Percentiles rank a stretch among this genome's conserved stretches.
Conservation (phyloP, 2,113 vertebrate genomes). For the Pelodiscus sinensis region DNA sequence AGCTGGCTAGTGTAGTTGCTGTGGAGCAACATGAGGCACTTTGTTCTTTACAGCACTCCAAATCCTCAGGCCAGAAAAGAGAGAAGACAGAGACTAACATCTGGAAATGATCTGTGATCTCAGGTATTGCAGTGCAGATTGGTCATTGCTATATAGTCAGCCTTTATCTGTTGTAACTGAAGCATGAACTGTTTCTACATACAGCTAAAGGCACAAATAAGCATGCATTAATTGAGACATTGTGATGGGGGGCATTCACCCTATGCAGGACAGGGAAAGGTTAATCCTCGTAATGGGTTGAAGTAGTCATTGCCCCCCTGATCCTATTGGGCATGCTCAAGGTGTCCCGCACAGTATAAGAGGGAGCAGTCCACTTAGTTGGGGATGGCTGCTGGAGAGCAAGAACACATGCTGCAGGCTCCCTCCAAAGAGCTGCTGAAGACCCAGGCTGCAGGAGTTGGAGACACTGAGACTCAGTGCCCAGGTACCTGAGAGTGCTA, state of each 20-base stretch:
- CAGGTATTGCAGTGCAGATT: background rate
- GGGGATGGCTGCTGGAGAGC: too few species aligned
- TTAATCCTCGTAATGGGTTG: too few species aligned
- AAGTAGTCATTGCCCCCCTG: too few species aligned
- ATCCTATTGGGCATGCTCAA: too few species aligned
- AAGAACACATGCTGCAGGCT: too few species aligned
- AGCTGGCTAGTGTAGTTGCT: background rate
- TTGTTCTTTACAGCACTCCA: background rate
- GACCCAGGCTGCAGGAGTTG: too few species aligned
- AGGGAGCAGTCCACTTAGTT: too few species aligned
- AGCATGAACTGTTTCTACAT: background rate
- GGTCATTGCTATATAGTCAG: background rate
- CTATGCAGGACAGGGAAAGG: background rate
- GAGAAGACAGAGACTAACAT: background rate
- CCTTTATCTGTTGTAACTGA: background rate
- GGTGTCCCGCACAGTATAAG: too few species aligned
- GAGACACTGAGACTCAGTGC: too few species aligned
- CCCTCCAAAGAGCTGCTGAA: too few species aligned
- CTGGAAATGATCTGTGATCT: background rate
- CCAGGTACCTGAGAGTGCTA: too few species aligned
- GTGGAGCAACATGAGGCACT: background rate
- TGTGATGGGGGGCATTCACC: background rate
- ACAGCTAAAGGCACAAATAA: background rate
- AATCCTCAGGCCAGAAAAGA: background rate
- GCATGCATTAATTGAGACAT: background rate